Percentiles rank a stretch among this genome's conserved stretches.
Evolutionary conservation across 2,797 vertebrate species (phyloP).

Genomic region (Dicrostonyx torquatus): DNA sequence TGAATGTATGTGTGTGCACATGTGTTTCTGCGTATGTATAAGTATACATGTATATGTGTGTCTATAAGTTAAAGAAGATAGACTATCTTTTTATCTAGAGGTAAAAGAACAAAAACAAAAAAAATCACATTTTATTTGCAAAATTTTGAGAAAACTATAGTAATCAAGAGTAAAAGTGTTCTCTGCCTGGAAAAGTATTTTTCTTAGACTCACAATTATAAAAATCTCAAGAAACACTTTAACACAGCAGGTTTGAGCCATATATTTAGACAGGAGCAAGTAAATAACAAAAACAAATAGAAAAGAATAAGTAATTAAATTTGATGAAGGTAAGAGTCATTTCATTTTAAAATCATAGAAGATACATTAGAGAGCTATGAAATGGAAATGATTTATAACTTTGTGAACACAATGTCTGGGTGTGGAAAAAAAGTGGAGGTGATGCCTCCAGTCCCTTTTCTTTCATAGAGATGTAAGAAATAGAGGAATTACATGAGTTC

Average conservation of each 20-base stretch:
- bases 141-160: not conserved
- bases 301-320: not conserved
- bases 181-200: not conserved
- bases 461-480: not conserved
- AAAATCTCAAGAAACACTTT: not conserved
- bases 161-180: not conserved
- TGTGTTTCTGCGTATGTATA: not conserved
- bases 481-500: conserved; percentile 25
- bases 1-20: not conserved
- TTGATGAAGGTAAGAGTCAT: conserved; percentile 1
- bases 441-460: not conserved
- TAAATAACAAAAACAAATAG: conserved; percentile 15
- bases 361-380: not conserved
- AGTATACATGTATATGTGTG: not conserved
- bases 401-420: not conserved
- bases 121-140: not conserved
- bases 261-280: not conserved
- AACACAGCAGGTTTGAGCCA: not conserved
- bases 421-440: not conserved
- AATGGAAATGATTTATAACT: not conserved
- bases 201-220: conserved; percentile 7
- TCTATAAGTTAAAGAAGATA: not conserved
- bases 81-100: not conserved
- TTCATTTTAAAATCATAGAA: conserved; percentile 1
- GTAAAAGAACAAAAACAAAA: not conserved